Evolutionary conservation across 2,797 vertebrate genomes (phyloP), one percentile per base, ranked within the genome.

Genomic region (Falco rusticolus): DNA sequence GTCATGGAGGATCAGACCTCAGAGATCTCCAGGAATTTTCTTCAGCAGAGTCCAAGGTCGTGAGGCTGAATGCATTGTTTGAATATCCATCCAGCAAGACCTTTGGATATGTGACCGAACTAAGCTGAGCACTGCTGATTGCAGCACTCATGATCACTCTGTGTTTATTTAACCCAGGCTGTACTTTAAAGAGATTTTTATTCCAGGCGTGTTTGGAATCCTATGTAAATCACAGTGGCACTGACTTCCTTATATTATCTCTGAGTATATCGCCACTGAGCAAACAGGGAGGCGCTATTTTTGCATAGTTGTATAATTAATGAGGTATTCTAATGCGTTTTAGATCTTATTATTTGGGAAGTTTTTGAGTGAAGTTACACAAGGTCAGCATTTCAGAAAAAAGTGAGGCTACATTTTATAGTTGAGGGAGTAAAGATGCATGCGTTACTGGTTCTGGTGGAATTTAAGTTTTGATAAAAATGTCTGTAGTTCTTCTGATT

Each of bases 141-240:
- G 87, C 60, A 89, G 87, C 87, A 82, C 86, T 87, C 25, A 4
- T 96, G 94, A 72, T 94, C 47, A 14, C 57, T 57, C 91, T 94
- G 93, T 97, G 97, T 98, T 98, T 98, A 90, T 96, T 97, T 97
- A 97, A 97, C 96, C 95, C 76, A 84, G 94, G 54, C 78, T 95
- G 64, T 92, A 77, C 94, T 97, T 97, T 93, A 86, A 90, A 95
- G 88, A 87, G 91, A 29, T 84, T 96, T 97, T 84, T n/a, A 53
- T 96, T 95, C 83, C 87, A 96, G 90, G 57, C 83, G 6, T 92
- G 54, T 90, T 96, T 89, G 85, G 72, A 96, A 61, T 86, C 91
- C 88, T 82, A 3, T 94, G 81, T 50, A 93, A 78, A 91, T 93
- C 19, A 15, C 87, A 93, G 60, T 6, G 1, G 57, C 76, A 61